Evolutionary conservation across 2,797 vertebrate species (phyloP).

Genomic region (Lagodon rhomboides): DNA sequence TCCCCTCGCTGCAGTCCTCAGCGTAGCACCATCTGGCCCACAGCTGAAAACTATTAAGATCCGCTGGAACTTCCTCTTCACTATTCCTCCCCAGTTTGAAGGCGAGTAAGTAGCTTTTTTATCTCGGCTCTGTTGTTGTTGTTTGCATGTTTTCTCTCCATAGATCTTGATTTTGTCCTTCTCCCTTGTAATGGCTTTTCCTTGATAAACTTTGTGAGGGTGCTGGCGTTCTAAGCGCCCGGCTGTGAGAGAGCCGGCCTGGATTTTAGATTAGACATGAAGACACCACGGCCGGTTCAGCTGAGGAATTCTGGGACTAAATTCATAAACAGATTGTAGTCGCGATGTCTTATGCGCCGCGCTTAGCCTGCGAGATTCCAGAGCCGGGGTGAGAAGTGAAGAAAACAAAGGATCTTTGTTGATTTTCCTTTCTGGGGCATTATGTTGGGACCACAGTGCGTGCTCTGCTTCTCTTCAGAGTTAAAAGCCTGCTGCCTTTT

Average conservation of each 20-base stretch:
- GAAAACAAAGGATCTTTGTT: slow-evolving; percentile 79
- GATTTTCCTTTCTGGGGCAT: slow-evolving; percentile 66
- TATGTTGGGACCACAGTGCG: slow-evolving; percentile 56
- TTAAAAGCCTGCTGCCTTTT: slow-evolving; percentile 66
- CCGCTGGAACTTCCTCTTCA: slow-evolving; percentile 83
- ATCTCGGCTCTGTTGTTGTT: slow-evolving; percentile 59
- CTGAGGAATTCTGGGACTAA: slow-evolving; percentile 67
- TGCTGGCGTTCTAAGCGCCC: slow-evolving; percentile 52
- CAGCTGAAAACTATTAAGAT: slow-evolving; percentile 89
- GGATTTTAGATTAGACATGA: slow-evolving; percentile 58
- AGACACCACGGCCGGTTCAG: slow-evolving; percentile 53
- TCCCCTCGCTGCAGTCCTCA: slow-evolving; percentile 73
- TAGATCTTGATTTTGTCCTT: slow-evolving; percentile 35
- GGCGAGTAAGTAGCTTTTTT: slow-evolving; percentile 77
- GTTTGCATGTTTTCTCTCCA: slow-evolving; percentile 66
- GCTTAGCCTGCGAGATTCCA: slow-evolving; percentile 64
- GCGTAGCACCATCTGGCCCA: slow-evolving; percentile 84
- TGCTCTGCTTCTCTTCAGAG: slow-evolving; percentile 59
- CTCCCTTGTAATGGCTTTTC: slow-evolving; percentile 32
- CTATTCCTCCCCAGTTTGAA: slow-evolving; percentile 73
- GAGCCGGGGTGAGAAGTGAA: slow-evolving; percentile 56
- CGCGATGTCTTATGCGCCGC: slow-evolving; percentile 56
- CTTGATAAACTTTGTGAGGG: slow-evolving; percentile 57
- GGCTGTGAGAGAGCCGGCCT: slow-evolving; percentile 54
- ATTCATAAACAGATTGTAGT: slow-evolving; percentile 71